Conservation (phyloP, 1,140 invertebrate species). For the Heliconius nattereri region DNA sequence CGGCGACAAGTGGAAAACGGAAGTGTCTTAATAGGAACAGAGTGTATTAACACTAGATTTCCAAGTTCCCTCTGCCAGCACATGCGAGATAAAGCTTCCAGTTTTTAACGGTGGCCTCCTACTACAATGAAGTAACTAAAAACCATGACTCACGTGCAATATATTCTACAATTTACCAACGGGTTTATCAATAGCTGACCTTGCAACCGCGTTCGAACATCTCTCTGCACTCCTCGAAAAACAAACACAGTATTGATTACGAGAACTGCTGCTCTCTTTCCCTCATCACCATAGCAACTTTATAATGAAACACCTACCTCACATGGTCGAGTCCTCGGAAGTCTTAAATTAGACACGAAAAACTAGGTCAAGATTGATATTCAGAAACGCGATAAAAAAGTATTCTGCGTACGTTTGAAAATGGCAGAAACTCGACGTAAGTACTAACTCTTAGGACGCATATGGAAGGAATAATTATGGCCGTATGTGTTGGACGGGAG, state of each 20-base stretch:
- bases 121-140: background rate
- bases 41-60: no score
- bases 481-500: slow-evolving; percentile 57
- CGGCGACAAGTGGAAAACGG: no score
- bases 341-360: slow-evolving; percentile 51
- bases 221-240: slow-evolving; percentile 13
- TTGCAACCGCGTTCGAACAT: slow-evolving; percentile 38
- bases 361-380: slow-evolving; percentile 67
- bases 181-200: slow-evolving; percentile 48
- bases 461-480: slow-evolving; percentile 66
- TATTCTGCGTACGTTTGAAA: slow-evolving; percentile 43
- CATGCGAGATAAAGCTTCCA: no score
- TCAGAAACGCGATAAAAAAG: slow-evolving; percentile 41
- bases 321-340: slow-evolving; percentile 52
- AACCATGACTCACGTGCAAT: background rate
- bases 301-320: slow-evolving; percentile 56
- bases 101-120: no score
- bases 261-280: slow-evolving; percentile 30
- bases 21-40: no score
- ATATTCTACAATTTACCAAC: background rate
- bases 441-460: slow-evolving; percentile 50
- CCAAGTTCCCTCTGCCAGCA: no score
- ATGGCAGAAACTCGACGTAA: slow-evolving; percentile 20
- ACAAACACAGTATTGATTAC: slow-evolving; percentile 40
- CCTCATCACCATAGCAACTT: slow-evolving; percentile 63